Evolutionary conservation across 2,888 invertebrate genomes (phyloP).

Genomic region (Bimastos eiseni): DNA sequence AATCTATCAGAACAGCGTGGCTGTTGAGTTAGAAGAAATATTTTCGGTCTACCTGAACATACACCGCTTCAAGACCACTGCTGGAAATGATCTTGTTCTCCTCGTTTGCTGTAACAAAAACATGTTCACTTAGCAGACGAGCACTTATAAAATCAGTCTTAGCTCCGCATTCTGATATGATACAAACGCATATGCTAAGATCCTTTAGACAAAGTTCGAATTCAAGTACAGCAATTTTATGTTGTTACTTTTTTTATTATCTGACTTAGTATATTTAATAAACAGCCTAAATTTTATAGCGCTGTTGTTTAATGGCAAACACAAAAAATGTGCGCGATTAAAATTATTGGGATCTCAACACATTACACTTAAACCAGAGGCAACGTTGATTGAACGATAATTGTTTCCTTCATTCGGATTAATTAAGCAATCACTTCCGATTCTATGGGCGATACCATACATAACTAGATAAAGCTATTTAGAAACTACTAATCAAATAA

Average conservation of each 20-base stretch:
- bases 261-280: background rate
- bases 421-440: background rate
- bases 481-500: background rate
- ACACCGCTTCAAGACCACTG: slow-evolving; percentile 2
- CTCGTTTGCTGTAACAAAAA: background rate
- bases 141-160: background rate
- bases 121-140: background rate
- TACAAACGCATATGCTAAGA: background rate
- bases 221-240: background rate
- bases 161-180: background rate
- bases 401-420: background rate
- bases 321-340: background rate
- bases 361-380: background rate
- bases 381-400: background rate
- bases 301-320: background rate
- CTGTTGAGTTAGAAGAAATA: background rate
- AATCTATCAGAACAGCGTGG: background rate
- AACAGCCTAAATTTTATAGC: background rate
- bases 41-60: slow-evolving; percentile 3
- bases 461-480: background rate
- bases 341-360: too few species aligned
- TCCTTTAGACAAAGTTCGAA: background rate
- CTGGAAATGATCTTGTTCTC: background rate
- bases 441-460: background rate
- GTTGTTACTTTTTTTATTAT: background rate